These are phyloP conservation scores for Ceryle rudis DNA, from an alignment of 2,797 vertebrate genomes.

Conservation along the genomic window DNA sequence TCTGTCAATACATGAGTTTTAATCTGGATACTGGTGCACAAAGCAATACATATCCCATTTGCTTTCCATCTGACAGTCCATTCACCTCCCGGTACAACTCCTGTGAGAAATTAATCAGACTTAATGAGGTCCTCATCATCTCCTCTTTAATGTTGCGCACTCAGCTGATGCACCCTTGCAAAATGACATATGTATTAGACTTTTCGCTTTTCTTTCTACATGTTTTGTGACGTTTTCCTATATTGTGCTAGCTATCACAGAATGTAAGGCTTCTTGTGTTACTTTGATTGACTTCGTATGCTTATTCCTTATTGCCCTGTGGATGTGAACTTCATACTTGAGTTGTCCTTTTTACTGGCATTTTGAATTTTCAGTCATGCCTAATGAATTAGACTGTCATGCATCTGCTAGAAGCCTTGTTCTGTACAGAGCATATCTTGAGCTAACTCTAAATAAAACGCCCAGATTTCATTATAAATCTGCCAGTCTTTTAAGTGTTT, in stretches of 20 bases:
- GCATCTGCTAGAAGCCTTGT: neutral
- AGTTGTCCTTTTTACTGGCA: neutral
- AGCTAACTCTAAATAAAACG: neutral
- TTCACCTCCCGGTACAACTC: neutral
- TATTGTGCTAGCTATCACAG: neutral
- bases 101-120: conserved; percentile 20
- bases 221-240: neutral
- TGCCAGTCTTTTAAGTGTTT: neutral
- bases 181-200: neutral
- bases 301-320: neutral
- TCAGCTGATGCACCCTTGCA: neutral
- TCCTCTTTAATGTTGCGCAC: neutral
- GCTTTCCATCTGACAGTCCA: conserved; percentile 8
- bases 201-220: neutral
- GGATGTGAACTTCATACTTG: neutral
- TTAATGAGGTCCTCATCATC: neutral
- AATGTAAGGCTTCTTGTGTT: neutral
- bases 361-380: neutral
- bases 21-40: neutral
- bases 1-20: neutral
- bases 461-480: neutral
- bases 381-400: neutral
- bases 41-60: conserved; percentile 2
- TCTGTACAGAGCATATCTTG: neutral
- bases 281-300: neutral